Evolutionary conservation across 1,140 invertebrate species (phyloP).

Genomic region (Atta colombica): DNA sequence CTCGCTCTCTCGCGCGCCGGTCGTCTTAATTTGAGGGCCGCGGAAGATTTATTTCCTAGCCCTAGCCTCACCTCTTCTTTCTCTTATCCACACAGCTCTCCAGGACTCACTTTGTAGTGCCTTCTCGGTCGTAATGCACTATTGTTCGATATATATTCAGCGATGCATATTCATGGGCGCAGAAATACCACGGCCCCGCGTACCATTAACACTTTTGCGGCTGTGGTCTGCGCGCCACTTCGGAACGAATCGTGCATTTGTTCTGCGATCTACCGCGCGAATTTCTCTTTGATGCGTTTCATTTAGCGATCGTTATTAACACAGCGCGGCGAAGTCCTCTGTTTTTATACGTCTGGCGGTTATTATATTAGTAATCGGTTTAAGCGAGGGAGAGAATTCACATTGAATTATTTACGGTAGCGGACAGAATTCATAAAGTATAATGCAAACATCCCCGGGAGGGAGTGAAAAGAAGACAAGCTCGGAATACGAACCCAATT

Average conservation of each 20-base stretch:
- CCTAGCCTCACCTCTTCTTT: conserved; percentile 2
- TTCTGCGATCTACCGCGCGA: conserved; percentile 38
- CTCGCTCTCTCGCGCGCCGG: neutral
- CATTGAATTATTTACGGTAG: conserved; percentile 38
- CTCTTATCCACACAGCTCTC: neutral
- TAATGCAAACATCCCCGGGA: too few relatives aligned
- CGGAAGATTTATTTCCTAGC: conserved; percentile 57
- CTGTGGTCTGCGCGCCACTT: conserved; percentile 18
- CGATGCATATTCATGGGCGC: conserved; percentile 52
- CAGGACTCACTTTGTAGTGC: conserved; percentile 11
- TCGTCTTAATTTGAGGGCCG: conserved; percentile 55
- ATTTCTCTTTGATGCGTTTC: conserved; percentile 43
- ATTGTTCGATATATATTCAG: conserved; percentile 46
- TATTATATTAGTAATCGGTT: conserved; percentile 50
- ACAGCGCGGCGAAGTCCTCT: neutral
- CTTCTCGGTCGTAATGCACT: conserved; percentile 41
- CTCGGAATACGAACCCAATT: conserved; percentile 31
- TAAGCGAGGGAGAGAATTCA: conserved; percentile 2
- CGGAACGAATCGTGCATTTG: conserved; percentile 52
- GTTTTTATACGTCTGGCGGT: conserved; percentile 10
- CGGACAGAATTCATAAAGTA: conserved; percentile 14
- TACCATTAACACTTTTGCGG: conserved; percentile 55
- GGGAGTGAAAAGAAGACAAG: neutral
- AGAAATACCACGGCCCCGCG: conserved; percentile 32
- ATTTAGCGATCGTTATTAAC: conserved; percentile 33